Conservation (phyloP, 1,140 invertebrate genomes). For the Meloidogyne hapla region DNA sequence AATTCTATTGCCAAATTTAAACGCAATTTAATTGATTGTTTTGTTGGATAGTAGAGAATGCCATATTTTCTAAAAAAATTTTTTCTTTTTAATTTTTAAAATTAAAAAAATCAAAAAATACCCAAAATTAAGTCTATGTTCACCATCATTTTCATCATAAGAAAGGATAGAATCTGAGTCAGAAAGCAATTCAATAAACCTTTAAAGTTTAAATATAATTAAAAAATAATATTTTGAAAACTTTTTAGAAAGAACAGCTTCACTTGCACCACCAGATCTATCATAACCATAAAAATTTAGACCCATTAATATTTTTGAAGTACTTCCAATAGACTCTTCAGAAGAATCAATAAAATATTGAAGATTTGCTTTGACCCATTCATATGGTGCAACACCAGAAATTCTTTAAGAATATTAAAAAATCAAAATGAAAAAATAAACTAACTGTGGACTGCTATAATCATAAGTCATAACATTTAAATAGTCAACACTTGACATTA, state of each 20-base stretch:
- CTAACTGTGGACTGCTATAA: conserved; percentile 31
- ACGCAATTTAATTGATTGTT: conserved; percentile 78
- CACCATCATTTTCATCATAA: conserved; percentile 23
- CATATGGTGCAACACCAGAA: conserved; percentile 29
- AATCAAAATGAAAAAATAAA: conserved; percentile 3
- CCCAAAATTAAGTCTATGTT: conserved; percentile 26
- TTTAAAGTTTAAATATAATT: conserved; percentile 8
- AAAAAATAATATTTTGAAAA: conserved; percentile 1
- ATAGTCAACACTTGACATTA: conserved; percentile 39
- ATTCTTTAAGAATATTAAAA: conserved; percentile 18
- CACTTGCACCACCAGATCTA: conserved; percentile 20
- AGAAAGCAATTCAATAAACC: conserved; percentile 34
- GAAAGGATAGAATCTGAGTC: conserved; percentile 14
- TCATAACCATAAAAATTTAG: conserved; percentile 40
- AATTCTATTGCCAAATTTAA: conserved; percentile 78
- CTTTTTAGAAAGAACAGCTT: conserved; percentile 30
- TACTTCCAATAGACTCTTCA: neutral
- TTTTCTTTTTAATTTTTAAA: neutral
- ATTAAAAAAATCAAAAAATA: conserved; percentile 2
- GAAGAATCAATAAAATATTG: conserved; percentile 30
- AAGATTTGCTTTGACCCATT: conserved; percentile 37
- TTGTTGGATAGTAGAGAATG: conserved; percentile 74
- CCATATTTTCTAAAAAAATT: conserved; percentile 29
- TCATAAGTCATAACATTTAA: conserved; percentile 57
- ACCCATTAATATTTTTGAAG: conserved; percentile 28